phyloP scores from a whole-genome alignment of 2,888 invertebrate genomes.

The Lottia gigantea region DNA sequence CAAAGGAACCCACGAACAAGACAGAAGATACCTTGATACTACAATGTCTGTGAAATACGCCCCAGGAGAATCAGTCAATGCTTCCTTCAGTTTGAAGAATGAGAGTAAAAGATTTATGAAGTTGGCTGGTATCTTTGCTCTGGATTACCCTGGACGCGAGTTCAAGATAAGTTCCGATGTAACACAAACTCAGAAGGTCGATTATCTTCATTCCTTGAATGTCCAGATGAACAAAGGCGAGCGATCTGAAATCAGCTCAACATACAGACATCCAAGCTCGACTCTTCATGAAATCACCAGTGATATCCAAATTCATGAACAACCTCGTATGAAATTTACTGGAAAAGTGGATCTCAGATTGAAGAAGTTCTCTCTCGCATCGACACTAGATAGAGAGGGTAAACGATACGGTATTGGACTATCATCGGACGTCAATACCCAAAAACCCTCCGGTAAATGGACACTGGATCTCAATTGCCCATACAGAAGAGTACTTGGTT shows the following conservation, averaged over 20 bases:
- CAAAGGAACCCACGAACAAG: conserved; percentile 15
- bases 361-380: not conserved
- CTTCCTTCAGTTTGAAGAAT: conserved; percentile 10
- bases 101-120: conserved; percentile 14
- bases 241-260: conserved; percentile 1
- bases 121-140: conserved; percentile 8
- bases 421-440: not conserved
- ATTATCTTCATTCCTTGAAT: conserved; percentile 14
- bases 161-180: conserved; percentile 13
- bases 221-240: conserved; percentile 14
- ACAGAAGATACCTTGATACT: conserved; percentile 8
- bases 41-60: conserved; percentile 8
- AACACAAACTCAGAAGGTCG: conserved; percentile 3
- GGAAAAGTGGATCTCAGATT: conserved; percentile 11
- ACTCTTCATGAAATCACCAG: conserved; percentile 12
- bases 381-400: not conserved
- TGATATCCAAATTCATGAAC: conserved; percentile 16
- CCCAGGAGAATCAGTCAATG: not conserved
- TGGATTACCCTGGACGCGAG: conserved; percentile 15
- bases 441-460: conserved; percentile 11
- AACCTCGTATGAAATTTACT: conserved; percentile 11
- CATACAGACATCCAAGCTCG: not conserved
- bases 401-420: conserved; percentile 7
- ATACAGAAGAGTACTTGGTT: not conserved
- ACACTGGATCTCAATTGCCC: conserved; percentile 4